Evolutionary conservation across 2,113 vertebrate genomes (phyloP).

Genomic region (Pelecanus crispus): DNA sequence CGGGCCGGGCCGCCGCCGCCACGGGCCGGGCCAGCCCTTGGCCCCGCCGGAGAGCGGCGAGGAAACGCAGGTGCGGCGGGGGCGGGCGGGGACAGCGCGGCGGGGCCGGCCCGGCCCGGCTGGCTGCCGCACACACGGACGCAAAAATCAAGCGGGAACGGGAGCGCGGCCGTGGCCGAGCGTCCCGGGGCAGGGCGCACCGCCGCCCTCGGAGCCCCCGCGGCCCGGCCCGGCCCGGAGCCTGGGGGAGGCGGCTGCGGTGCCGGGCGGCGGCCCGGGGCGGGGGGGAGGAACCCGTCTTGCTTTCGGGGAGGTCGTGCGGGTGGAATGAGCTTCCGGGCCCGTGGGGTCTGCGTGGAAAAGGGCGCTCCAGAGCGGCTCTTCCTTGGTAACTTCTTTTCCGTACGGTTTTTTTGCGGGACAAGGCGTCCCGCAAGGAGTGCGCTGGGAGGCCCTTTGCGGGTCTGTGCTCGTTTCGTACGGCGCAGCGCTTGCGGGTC

Average conservation of each 20-base stretch:
- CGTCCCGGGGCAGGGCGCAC: neutral
- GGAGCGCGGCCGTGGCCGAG: neutral
- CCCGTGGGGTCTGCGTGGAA: fast-evolving
- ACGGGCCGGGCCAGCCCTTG: neutral
- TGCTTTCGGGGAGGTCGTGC: neutral
- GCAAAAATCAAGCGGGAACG: neutral
- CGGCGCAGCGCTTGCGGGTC: fast-evolving
- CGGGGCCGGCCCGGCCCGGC: too few species aligned
- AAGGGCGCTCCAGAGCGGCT: fast-evolving
- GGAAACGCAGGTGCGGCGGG: slow-evolving; percentile 69
- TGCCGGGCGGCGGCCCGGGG: neutral
- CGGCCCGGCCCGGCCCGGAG: too few species aligned
- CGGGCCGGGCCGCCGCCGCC: neutral
- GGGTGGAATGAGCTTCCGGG: fast-evolving
- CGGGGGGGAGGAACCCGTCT: too few species aligned
- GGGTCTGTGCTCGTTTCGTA: fast-evolving
- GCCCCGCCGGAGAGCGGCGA: slow-evolving; percentile 44
- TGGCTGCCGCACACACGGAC: too few species aligned
- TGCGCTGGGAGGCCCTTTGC: fast-evolving
- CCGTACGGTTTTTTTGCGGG: fast-evolving
- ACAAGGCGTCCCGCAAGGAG: too few species aligned
- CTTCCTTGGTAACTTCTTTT: fast-evolving
- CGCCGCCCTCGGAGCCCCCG: too few species aligned
- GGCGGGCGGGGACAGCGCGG: neutral
- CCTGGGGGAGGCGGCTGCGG: neutral